Evolutionary conservation across 2,888 invertebrate species (phyloP), one percentile per base, ranked within the genome.

Genomic region (Lypha dubia): DNA sequence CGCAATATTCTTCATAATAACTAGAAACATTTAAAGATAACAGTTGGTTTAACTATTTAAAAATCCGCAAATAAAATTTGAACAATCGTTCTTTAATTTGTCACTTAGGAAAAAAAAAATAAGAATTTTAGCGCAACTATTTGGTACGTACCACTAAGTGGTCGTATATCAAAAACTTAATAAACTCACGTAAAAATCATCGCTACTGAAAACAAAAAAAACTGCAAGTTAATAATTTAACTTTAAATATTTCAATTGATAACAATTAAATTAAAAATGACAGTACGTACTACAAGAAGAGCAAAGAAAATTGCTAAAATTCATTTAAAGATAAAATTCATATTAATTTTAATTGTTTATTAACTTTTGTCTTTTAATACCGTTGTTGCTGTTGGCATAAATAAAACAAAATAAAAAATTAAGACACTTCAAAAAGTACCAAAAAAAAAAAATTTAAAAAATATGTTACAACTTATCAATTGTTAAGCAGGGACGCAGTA

Each of bases 401-500:
- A 56, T 44, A 56, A n/a, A 56, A 8, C 17, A n/a, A 17, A 58
- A n/a, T n/a, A 28, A 32, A 28, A 32, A 15, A 58, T 17, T 3
- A 51, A 49, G 32, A 68, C 24, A 70, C 6, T 56, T 41, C 38
- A 5, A 24, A 68, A 53, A 70, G 41, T 41, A 7, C 11, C 20
- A 15, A 41, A 13, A 22, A 0, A 41, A 5, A 28, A 41, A 74
- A 32, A 24, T 62, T 46, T 5, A 35, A 62, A 49, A 73, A 73
- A 49, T n/a, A n/a, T 49, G 38, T 38, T 62, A 62, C 73, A 35
- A 53, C 41, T 74, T 74, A 11, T 62, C 20, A 41, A 63, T 44
- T 32, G 8, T n/a, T 28, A 15, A 53, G 3, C 63, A 75, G 41
- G 11, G 32, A 17, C 20, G 44, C 28, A n/a, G 62, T 24, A 38